Percentiles rank a stretch among this genome's conserved stretches.
phyloP scores from a whole-genome alignment of 2,888 invertebrate genomes.

The Aspidapion aeneum region DNA sequence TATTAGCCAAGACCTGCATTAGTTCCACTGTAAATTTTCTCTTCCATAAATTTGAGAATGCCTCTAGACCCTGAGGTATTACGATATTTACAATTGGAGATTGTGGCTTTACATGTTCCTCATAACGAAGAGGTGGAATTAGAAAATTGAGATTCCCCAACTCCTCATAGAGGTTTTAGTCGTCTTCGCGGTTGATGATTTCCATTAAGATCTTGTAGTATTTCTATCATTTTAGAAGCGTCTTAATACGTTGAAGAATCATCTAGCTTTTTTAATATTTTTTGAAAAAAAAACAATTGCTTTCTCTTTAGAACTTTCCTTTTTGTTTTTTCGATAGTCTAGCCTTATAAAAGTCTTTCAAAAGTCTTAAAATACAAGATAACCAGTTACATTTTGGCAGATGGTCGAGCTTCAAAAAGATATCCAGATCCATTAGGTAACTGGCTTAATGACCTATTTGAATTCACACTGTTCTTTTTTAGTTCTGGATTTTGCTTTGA shows the following conservation, averaged over 20 bases:
- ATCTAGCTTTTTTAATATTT: conserved; percentile 64
- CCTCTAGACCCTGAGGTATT: conserved; percentile 55
- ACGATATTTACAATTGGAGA: conserved; percentile 19
- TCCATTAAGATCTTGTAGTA: conserved; percentile 70
- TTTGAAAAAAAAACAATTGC: too few species aligned
- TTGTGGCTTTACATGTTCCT: conserved; percentile 45
- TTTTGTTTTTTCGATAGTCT: conserved; percentile 41
- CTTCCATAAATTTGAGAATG: conserved; percentile 59
- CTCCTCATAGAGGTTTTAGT: conserved; percentile 48
- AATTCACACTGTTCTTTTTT: conserved; percentile 33
- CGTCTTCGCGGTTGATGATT: conserved; percentile 49
- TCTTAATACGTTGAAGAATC: conserved; percentile 70
- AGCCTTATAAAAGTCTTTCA: too few species aligned
- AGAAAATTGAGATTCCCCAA: conserved; percentile 56
- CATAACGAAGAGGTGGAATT: conserved; percentile 54
- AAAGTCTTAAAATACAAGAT: too few species aligned
- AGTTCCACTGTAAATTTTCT: conserved; percentile 49
- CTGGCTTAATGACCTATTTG: conserved; percentile 57
- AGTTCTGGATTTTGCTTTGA: conserved; percentile 47
- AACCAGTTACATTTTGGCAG: conserved; percentile 27
- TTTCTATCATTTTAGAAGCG: conserved; percentile 73
- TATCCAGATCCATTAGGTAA: conserved; percentile 59
- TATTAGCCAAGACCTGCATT: conserved; percentile 22
- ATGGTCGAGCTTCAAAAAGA: conserved; percentile 30
- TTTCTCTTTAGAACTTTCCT: too few species aligned